Evolutionary conservation across 2,888 invertebrate genomes (phyloP).

Genomic region (Leptopterna dolabrata): DNA sequence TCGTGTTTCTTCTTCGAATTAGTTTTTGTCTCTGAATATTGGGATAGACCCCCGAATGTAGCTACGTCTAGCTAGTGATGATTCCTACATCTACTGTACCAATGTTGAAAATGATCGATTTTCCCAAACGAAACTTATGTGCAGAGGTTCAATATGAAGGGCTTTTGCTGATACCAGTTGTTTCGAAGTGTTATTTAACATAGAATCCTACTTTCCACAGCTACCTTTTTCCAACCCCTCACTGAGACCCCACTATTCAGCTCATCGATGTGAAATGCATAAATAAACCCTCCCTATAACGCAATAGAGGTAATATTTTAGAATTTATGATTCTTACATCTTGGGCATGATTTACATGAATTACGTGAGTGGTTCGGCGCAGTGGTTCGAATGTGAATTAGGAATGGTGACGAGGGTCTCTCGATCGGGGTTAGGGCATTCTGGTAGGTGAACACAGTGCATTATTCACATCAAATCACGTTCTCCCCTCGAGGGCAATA

Average conservation of each 20-base stretch:
- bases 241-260: background rate
- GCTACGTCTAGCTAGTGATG: too few species aligned
- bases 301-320: background rate
- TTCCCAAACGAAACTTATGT: too few species aligned
- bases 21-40: too few species aligned
- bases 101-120: too few species aligned
- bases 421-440: background rate
- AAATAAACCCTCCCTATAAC: background rate
- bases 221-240: background rate
- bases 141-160: too few species aligned
- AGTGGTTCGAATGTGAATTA: background rate
- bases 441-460: background rate
- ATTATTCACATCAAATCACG: background rate
- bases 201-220: background rate
- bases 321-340: background rate
- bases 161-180: too few species aligned
- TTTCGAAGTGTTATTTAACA: background rate
- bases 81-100: too few species aligned
- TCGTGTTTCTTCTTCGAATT: too few species aligned
- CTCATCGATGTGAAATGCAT: background rate
- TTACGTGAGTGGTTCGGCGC: background rate
- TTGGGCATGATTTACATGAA: background rate
- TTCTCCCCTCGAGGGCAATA: background rate
- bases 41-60: too few species aligned
- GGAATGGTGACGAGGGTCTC: background rate